Percentiles rank a stretch among this genome's conserved stretches.
These are phyloP conservation scores for Hylia prasina DNA, from an alignment of 2,113 vertebrate genomes.

Conservation along the genomic window DNA sequence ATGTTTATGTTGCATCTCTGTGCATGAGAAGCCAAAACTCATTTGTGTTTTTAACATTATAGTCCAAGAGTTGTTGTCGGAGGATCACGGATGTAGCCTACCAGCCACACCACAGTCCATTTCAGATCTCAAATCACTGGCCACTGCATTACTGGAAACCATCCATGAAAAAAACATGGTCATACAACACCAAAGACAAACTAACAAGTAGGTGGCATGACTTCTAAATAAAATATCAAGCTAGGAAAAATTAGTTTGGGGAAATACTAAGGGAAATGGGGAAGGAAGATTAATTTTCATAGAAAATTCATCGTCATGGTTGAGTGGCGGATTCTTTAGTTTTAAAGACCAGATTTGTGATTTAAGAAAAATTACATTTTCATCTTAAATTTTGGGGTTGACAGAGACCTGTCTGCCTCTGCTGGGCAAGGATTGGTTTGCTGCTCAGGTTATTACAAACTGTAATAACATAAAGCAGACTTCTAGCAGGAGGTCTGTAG, in stretches of 20 bases:
- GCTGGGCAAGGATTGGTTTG: neutral
- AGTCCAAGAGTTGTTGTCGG: conserved; percentile 92
- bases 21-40: neutral
- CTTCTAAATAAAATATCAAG: neutral
- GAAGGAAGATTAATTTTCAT: neutral
- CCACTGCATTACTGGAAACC: conserved; percentile 92
- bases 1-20: neutral
- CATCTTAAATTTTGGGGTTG: neutral
- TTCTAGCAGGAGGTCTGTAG: neutral
- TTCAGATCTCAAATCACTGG: conserved; percentile 95
- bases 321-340: neutral
- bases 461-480: neutral
- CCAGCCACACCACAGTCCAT: conserved; percentile 94
- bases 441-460: neutral
- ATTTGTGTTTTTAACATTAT: conserved; percentile 10
- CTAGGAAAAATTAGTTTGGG: neutral
- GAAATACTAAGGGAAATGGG: neutral
- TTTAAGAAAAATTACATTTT: neutral
- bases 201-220: conserved; percentile 84
- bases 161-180: conserved; percentile 99
- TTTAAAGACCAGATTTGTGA: neutral
- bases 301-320: neutral
- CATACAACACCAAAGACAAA: conserved; percentile 95
- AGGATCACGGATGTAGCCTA: conserved; percentile 90
- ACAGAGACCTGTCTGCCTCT: neutral